Conservation (phyloP, 1,140 invertebrate species). For the Pseudomyrmex gracilis region DNA sequence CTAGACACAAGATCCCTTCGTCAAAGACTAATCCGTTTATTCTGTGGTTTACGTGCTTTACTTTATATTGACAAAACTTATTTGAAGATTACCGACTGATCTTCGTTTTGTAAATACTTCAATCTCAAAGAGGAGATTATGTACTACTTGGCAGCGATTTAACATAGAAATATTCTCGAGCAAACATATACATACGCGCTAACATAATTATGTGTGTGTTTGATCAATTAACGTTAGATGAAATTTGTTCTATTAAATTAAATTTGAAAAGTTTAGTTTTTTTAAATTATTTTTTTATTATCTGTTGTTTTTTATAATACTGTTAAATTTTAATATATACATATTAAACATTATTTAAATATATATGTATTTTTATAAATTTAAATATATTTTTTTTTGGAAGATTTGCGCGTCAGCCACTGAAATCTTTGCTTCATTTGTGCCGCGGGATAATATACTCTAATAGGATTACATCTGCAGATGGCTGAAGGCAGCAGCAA, state of each 20-base stretch:
- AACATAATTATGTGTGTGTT: not conserved
- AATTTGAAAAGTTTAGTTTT: not conserved
- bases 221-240: slow-evolving; percentile 7
- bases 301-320: no score
- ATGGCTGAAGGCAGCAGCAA: slow-evolving; percentile 68
- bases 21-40: slow-evolving; percentile 69
- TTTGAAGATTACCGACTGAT: slow-evolving; percentile 71
- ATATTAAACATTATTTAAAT: no score
- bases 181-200: not conserved
- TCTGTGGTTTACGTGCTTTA: slow-evolving; percentile 61
- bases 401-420: not conserved
- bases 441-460: slow-evolving; percentile 32
- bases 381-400: not conserved
- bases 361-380: not conserved
- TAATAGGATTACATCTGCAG: slow-evolving; percentile 71
- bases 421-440: slow-evolving; percentile 64
- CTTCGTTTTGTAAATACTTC: slow-evolving; percentile 66
- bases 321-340: no score
- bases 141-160: not conserved
- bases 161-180: slow-evolving; percentile 5
- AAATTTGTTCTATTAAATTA: not conserved
- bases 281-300: no score
- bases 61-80: slow-evolving; percentile 59
- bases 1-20: slow-evolving; percentile 19
- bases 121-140: slow-evolving; percentile 31